These are phyloP conservation scores for Chaenodraco wilsoni DNA, from an alignment of 2,797 vertebrate genomes.

Conservation along the genomic window DNA sequence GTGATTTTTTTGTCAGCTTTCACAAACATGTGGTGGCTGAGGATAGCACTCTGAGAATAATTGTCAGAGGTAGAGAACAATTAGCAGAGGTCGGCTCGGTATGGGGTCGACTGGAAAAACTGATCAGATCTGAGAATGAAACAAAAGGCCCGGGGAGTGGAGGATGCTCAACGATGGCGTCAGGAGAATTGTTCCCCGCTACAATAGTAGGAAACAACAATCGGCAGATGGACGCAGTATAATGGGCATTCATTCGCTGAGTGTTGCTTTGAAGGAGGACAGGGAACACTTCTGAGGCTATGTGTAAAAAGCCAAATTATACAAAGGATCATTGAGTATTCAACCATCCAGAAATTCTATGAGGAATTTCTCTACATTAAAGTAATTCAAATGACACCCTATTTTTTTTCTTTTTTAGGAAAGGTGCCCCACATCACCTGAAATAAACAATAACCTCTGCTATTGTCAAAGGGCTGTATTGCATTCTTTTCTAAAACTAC, in stretches of 20 bases:
- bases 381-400: background rate
- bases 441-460: background rate
- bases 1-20: slow-evolving; percentile 49
- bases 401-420: background rate
- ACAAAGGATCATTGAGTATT: slow-evolving; percentile 5
- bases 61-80: slow-evolving; percentile 70
- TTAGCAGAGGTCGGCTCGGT: slow-evolving; percentile 61
- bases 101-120: slow-evolving; percentile 51
- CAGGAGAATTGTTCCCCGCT: slow-evolving; percentile 53
- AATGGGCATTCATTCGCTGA: slow-evolving; percentile 45
- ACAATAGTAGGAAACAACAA: slow-evolving; percentile 46
- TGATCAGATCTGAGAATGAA: slow-evolving; percentile 67
- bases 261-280: slow-evolving; percentile 40
- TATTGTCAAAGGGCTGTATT: background rate
- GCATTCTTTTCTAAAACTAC: background rate
- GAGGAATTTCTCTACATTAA: background rate
- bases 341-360: background rate
- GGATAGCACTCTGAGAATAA: slow-evolving; percentile 59
- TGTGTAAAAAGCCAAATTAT: slow-evolving; percentile 15
- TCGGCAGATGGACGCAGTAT: slow-evolving; percentile 44
- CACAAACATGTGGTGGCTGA: slow-evolving; percentile 67
- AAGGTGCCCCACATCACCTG: background rate
- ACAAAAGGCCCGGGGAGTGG: slow-evolving; percentile 50
- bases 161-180: slow-evolving; percentile 39
- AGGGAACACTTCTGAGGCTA: slow-evolving; percentile 27